Evolutionary conservation across 1,140 invertebrate genomes (phyloP).

Genomic region (Teleopsis dalmanni): DNA sequence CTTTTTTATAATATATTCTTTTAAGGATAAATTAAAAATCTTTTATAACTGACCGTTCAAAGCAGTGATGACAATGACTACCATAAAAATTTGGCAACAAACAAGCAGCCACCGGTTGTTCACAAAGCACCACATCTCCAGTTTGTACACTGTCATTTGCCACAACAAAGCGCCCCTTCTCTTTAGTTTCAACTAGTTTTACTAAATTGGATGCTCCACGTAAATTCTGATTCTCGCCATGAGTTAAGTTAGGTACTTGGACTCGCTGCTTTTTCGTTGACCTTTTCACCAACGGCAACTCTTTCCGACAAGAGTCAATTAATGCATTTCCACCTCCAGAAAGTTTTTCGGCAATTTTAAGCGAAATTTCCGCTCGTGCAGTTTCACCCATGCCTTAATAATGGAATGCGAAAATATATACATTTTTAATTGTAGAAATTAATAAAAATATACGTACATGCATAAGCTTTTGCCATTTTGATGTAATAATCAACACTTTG

Average conservation of each 20-base stretch:
- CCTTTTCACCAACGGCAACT: slow-evolving; percentile 19
- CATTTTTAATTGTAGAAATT: not conserved
- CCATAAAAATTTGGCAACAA: slow-evolving; percentile 63
- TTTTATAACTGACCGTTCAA: slow-evolving; percentile 50
- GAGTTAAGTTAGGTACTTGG: slow-evolving; percentile 24
- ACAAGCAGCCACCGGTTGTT: slow-evolving; percentile 67
- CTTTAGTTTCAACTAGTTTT: slow-evolving; percentile 44
- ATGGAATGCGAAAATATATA: not conserved
- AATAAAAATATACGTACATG: slow-evolving; percentile 34
- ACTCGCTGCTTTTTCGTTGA: slow-evolving; percentile 1
- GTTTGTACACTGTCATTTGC: slow-evolving; percentile 53
- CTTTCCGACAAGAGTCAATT: slow-evolving; percentile 22
- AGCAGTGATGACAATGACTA: slow-evolving; percentile 78
- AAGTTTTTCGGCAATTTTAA: slow-evolving; percentile 50
- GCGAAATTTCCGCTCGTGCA: slow-evolving; percentile 51
- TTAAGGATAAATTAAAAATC: too few species aligned
- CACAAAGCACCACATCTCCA: slow-evolving; percentile 61
- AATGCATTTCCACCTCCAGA: slow-evolving; percentile 40
- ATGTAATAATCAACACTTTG: slow-evolving; percentile 54
- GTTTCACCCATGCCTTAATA: slow-evolving; percentile 43
- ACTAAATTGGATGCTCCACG: slow-evolving; percentile 45
- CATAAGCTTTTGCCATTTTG: slow-evolving; percentile 56
- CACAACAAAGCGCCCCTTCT: slow-evolving; percentile 51
- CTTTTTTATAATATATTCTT: too few species aligned
- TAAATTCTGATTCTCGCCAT: slow-evolving; percentile 31